phyloP scores from a whole-genome alignment of 2,797 vertebrate species.

The Trematomus bernacchii region DNA sequence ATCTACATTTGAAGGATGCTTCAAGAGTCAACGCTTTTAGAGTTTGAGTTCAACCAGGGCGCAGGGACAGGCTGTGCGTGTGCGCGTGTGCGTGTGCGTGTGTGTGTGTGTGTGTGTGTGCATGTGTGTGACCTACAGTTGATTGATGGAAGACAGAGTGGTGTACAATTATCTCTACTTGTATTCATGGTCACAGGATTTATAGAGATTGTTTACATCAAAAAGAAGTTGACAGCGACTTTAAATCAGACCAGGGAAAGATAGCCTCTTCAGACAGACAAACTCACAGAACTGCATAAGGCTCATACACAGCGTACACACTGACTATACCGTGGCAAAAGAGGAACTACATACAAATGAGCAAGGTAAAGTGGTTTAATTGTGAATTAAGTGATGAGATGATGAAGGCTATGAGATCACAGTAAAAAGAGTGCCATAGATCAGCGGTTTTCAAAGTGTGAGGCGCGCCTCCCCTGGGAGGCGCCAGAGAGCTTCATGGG shows the following conservation, averaged over 20 bases:
- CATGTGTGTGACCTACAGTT: conserved; percentile 40
- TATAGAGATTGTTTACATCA: conserved; percentile 1
- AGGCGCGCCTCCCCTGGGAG: no score
- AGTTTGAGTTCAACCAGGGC: conserved; percentile 17
- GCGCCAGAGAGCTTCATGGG: no score
- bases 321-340: conserved; percentile 4
- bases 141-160: conserved; percentile 31
- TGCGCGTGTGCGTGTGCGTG: neutral
- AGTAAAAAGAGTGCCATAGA: neutral
- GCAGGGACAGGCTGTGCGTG: conserved; percentile 4
- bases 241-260: conserved; percentile 37
- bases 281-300: conserved; percentile 3
- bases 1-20: no score
- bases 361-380: conserved; percentile 7
- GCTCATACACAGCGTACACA: neutral
- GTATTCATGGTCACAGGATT: conserved; percentile 44
- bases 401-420: conserved; percentile 7
- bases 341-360: conserved; percentile 7
- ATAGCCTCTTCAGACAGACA: neutral
- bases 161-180: conserved; percentile 38
- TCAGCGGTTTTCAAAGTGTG: no score
- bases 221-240: conserved; percentile 31
- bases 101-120: neutral
- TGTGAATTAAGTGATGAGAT: conserved; percentile 19
- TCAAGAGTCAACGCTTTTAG: neutral